phyloP scores from a whole-genome alignment of 1,140 invertebrate species.

The Bombus breviceps region DNA sequence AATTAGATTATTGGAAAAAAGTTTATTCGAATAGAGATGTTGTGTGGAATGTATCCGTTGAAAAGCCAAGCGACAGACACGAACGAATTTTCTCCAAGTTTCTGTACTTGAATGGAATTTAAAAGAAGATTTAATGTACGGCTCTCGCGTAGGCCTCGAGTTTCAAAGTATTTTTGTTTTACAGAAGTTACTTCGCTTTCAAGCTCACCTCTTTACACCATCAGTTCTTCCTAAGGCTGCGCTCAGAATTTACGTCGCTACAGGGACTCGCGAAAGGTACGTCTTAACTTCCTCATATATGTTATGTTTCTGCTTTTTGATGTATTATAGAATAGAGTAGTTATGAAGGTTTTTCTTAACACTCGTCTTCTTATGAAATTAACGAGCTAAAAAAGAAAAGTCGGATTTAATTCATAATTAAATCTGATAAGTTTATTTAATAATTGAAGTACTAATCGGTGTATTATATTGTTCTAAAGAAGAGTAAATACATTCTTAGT shows the following conservation, averaged over 20 bases:
- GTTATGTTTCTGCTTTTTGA: not conserved
- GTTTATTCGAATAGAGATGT: not conserved
- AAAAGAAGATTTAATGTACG: not conserved
- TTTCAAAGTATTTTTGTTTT: conserved; percentile 55
- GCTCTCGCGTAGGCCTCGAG: not conserved
- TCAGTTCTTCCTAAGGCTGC: conserved; percentile 88
- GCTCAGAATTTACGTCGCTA: conserved; percentile 87
- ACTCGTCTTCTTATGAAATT: not conserved
- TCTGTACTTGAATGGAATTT: not conserved
- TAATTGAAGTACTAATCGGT: not conserved
- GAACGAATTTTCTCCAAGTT: not conserved
- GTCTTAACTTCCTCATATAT: not conserved
- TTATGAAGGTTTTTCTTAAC: not conserved
- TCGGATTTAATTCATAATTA: not conserved
- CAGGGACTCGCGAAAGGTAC: conserved; percentile 86
- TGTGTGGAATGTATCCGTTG: too few relatives aligned
- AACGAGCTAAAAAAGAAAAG: not conserved
- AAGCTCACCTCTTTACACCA: conserved; percentile 89
- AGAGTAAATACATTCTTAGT: not conserved
- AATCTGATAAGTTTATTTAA: not conserved
- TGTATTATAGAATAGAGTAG: not conserved
- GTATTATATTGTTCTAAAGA: not conserved
- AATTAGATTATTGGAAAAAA: not conserved
- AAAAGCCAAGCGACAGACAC: not conserved
- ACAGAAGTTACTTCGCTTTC: conserved; percentile 89